Percentiles rank a stretch among this genome's conserved stretches.
phyloP scores from a whole-genome alignment of 2,113 vertebrate genomes.

The Gorsachius goisagi region DNA sequence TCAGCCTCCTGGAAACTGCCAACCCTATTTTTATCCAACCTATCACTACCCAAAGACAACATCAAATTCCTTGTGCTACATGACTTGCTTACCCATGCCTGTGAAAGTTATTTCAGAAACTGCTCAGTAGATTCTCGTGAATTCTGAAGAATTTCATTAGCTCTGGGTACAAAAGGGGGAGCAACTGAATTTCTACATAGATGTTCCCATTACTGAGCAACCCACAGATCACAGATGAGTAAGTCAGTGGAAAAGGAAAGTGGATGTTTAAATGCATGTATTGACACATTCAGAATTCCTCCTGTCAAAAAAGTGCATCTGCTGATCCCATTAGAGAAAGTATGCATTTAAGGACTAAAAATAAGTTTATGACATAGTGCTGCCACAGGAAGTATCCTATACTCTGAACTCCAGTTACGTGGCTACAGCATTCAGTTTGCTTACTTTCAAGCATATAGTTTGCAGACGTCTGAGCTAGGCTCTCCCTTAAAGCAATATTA shows the following conservation, averaged over 20 bases:
- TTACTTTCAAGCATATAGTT: neutral
- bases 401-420: slow-evolving; percentile 1
- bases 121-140: neutral
- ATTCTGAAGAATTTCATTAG: neutral
- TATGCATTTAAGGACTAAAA: slow-evolving; percentile 28
- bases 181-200: neutral
- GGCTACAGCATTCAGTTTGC: slow-evolving; percentile 8
- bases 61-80: neutral
- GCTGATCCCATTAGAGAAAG: neutral
- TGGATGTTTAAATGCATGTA: neutral
- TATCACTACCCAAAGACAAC: neutral
- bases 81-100: neutral
- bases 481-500: neutral
- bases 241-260: neutral
- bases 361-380: slow-evolving; percentile 5
- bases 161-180: neutral
- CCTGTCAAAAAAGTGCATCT: neutral
- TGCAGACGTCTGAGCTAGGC: neutral
- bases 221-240: neutral
- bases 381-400: slow-evolving; percentile 31
- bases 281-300: neutral
- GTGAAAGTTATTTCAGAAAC: neutral
- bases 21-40: neutral
- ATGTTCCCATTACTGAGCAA: neutral
- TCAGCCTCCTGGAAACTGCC: neutral